phyloP scores from a whole-genome alignment of 2,113 vertebrate species.

The Corythornis cristatus region DNA sequence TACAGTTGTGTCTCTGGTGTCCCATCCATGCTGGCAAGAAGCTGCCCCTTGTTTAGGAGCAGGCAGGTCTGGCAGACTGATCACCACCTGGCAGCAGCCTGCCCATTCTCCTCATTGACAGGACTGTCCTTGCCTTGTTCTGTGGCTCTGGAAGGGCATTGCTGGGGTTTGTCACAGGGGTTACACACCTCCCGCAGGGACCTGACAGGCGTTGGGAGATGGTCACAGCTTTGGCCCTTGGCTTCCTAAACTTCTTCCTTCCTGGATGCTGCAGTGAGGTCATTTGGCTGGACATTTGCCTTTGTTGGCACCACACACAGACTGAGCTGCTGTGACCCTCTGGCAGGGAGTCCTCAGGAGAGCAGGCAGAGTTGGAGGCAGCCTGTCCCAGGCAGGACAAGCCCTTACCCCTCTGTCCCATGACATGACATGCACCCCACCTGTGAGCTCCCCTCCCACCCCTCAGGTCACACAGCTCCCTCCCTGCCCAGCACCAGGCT shows the following conservation, averaged over 20 bases:
- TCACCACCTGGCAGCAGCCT: background rate
- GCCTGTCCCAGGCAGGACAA: background rate
- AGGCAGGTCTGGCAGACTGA: background rate
- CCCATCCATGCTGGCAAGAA: background rate
- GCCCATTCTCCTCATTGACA: fast-evolving
- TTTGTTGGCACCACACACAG: background rate
- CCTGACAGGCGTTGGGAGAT: background rate
- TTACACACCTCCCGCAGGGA: background rate
- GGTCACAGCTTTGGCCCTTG: background rate
- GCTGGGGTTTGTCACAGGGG: background rate
- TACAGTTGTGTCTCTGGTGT: background rate
- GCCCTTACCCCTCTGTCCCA: background rate
- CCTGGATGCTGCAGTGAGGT: background rate
- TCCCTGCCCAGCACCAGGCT: background rate
- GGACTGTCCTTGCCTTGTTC: background rate
- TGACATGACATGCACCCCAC: background rate
- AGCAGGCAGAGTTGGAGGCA: background rate
- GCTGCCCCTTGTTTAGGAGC: background rate
- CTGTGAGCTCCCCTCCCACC: fast-evolving
- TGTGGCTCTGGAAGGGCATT: fast-evolving
- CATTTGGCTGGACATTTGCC: conserved; percentile 11
- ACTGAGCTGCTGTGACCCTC: background rate
- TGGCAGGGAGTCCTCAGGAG: background rate
- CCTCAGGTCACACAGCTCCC: background rate
- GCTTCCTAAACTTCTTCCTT: background rate